These are phyloP conservation scores for Microctenopoma stevenorrisi DNA, from an alignment of 2,797 vertebrate genomes.

Conservation along the genomic window DNA sequence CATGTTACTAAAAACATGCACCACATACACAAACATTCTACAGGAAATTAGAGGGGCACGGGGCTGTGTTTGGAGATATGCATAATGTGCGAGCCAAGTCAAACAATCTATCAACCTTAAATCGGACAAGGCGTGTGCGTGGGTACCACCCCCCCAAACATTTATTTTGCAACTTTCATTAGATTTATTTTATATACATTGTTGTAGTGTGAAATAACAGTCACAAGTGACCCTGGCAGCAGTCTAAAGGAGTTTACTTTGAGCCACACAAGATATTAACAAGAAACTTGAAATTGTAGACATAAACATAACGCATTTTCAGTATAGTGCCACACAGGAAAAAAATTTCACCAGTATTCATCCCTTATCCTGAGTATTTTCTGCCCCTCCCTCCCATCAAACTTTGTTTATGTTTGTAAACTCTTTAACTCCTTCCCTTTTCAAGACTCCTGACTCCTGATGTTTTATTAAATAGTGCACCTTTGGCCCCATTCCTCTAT, in stretches of 20 bases:
- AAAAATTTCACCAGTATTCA: neutral
- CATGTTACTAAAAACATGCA: slow-evolving; percentile 14
- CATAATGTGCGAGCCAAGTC: neutral
- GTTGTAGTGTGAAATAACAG: neutral
- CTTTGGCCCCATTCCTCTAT: slow-evolving; percentile 10
- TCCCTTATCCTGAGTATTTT: neutral
- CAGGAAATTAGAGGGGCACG: neutral
- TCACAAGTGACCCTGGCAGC: slow-evolving; percentile 1
- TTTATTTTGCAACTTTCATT: neutral
- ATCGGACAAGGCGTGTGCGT: neutral
- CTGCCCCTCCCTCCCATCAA: neutral
- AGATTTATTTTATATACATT: neutral
- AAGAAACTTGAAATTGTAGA: neutral
- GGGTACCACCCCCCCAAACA: neutral
- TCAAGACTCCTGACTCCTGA: slow-evolving; percentile 41
- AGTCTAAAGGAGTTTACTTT: neutral
- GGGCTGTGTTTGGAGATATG: neutral
- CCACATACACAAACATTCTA: neutral
- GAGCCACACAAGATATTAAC: neutral
- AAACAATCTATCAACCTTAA: neutral
- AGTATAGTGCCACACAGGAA: neutral
- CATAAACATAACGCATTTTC: neutral
- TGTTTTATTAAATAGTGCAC: slow-evolving; percentile 50
- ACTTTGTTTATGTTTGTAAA: slow-evolving; percentile 30
- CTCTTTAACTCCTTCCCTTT: slow-evolving; percentile 18